These are phyloP conservation scores for Pseudoatta argentina DNA, from an alignment of 1,140 invertebrate genomes.

Conservation along the genomic window DNA sequence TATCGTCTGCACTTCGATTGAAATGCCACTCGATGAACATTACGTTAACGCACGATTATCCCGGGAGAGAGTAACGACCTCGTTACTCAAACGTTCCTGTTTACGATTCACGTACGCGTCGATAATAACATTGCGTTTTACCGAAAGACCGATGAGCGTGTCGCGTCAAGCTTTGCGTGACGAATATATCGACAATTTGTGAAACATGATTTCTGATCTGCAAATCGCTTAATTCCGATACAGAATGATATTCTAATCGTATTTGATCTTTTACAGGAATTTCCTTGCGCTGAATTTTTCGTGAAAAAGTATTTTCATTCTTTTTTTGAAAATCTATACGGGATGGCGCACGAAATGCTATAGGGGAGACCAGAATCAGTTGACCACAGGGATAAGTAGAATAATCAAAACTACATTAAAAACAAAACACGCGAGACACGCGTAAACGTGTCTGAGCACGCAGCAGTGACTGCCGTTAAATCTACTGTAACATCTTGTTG, in stretches of 20 bases:
- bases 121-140: constrained; percentile 63
- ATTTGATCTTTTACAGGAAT: background rate
- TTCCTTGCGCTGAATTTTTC: background rate
- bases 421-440: too few species aligned
- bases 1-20: constrained; percentile 21
- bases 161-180: constrained; percentile 19
- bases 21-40: constrained; percentile 45
- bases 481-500: too few species aligned
- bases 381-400: too few species aligned
- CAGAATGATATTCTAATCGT: background rate
- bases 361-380: too few species aligned
- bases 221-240: constrained; percentile 13
- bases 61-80: constrained; percentile 65
- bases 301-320: background rate
- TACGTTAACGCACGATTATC: constrained; percentile 68
- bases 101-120: constrained; percentile 63
- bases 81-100: constrained; percentile 67
- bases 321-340: too few species aligned
- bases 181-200: background rate
- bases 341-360: too few species aligned
- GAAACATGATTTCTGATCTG: constrained; percentile 14
- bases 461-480: too few species aligned
- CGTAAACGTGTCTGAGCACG: too few species aligned
- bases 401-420: too few species aligned
- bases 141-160: constrained; percentile 5